Evolutionary conservation across 2,888 invertebrate genomes (phyloP).

Genomic region (Aricia artaxerxes): DNA sequence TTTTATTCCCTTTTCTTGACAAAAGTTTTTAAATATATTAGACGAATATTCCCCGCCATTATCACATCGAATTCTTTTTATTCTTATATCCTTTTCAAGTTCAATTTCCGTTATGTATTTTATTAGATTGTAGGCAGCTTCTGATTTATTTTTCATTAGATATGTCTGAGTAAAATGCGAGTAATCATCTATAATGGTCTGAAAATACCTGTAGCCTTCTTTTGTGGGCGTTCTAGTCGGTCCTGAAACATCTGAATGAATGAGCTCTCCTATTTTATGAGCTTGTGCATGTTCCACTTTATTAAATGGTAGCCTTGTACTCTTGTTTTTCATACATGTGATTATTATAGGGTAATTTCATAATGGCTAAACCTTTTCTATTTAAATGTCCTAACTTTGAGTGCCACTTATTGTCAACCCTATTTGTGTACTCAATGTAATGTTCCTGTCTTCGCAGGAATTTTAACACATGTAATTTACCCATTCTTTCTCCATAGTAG

Average conservation of each 20-base stretch:
- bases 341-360: conserved; percentile 33
- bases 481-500: conserved; percentile 30
- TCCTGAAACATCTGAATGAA: too few relatives aligned
- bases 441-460: neutral
- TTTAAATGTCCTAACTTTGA: conserved; percentile 38
- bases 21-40: too few relatives aligned
- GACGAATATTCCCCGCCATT: too few relatives aligned
- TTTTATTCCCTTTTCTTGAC: too few relatives aligned
- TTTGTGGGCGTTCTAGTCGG: too few relatives aligned
- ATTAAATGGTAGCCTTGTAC: too few relatives aligned
- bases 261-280: too few relatives aligned
- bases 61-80: too few relatives aligned
- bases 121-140: conserved; percentile 40
- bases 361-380: conserved; percentile 32
- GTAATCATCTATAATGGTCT: conserved; percentile 36
- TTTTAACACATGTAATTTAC: conserved; percentile 28
- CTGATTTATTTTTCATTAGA: conserved; percentile 39
- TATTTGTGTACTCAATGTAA: too few relatives aligned
- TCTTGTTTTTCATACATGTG: too few relatives aligned
- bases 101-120: conserved; percentile 39
- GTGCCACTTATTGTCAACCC: conserved; percentile 36
- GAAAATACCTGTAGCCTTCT: too few relatives aligned
- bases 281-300: too few relatives aligned
- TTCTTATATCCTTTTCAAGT: conserved; percentile 22
- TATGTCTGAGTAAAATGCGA: conserved; percentile 39